A percentile compares a stretch with the other conserved stretches of the same genome.
Conservation (phyloP, 2,888 invertebrate species). For the Aquatica leii region DNA sequence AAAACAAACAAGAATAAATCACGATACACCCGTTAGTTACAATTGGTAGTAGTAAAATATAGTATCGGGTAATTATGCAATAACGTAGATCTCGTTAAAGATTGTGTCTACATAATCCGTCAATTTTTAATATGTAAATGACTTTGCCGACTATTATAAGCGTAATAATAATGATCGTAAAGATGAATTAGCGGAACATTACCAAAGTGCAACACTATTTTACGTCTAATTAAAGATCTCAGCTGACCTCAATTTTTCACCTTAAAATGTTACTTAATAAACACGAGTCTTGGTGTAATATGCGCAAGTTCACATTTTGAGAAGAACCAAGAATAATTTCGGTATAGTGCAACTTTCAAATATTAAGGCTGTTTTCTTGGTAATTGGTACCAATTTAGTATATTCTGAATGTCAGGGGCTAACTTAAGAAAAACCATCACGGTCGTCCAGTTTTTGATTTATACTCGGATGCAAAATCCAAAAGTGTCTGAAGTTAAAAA, state of each 20-base stretch:
- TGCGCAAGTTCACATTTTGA: slow-evolving; percentile 3
- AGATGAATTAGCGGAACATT: slow-evolving; percentile 3
- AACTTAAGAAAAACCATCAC: slow-evolving; percentile 24
- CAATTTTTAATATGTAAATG: too few species aligned
- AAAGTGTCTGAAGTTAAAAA: neutral
- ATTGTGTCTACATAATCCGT: too few species aligned
- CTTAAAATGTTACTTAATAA: neutral
- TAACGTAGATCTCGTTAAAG: too few species aligned
- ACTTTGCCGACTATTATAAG: too few species aligned
- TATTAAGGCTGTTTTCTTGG: neutral
- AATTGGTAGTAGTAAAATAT: too few species aligned
- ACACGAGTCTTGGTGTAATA: neutral
- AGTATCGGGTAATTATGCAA: too few species aligned
- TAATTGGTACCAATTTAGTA: neutral
- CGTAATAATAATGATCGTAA: neutral
- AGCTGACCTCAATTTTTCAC: slow-evolving; percentile 5
- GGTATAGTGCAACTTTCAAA: slow-evolving; percentile 3
- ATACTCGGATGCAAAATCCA: neutral
- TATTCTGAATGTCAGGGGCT: slow-evolving; percentile 30
- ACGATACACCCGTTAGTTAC: too few species aligned
- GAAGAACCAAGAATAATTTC: neutral
- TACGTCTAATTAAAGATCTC: neutral
- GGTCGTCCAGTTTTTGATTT: slow-evolving; percentile 21
- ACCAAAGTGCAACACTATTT: slow-evolving; percentile 7
- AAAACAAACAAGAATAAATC: too few species aligned